Conservation (phyloP, 1,140 invertebrate genomes). For the Matsumurasca onukii region DNA sequence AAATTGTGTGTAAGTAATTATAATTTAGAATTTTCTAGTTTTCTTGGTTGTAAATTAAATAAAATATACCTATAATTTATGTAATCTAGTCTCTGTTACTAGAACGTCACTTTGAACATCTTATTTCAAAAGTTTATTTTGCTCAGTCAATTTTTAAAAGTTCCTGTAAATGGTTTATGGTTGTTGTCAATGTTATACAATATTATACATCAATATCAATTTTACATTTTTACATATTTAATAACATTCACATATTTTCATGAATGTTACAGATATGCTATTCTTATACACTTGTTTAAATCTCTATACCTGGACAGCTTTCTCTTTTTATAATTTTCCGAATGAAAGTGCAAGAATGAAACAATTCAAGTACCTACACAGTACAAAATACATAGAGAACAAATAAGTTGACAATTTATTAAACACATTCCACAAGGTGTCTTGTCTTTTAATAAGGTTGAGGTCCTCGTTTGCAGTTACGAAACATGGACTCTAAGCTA, state of each 20-base stretch:
- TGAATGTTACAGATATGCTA: neutral
- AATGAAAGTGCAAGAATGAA: neutral
- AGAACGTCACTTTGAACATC: neutral
- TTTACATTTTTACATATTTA: constrained; percentile 22
- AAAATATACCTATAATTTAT: too few relatives aligned
- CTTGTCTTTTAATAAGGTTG: neutral
- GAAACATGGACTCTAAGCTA: too few relatives aligned
- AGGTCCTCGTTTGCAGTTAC: neutral
- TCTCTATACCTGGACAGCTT: neutral
- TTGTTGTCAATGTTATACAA: constrained; percentile 6
- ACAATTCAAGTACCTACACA: neutral
- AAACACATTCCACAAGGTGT: too few relatives aligned
- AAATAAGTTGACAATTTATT: too few relatives aligned
- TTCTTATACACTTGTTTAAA: neutral
- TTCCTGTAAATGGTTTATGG: neutral
- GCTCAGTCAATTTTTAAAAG: neutral
- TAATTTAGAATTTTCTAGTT: neutral
- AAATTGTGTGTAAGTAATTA: neutral
- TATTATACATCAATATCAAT: constrained; percentile 8
- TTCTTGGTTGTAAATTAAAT: too few relatives aligned
- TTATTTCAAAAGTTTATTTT: neutral
- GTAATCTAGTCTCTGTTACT: neutral
- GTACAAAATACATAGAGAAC: neutral
- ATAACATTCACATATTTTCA: constrained; percentile 1
- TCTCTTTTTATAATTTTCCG: neutral